Conservation (phyloP, 2,888 invertebrate species). For the Parochlus steinenii region DNA sequence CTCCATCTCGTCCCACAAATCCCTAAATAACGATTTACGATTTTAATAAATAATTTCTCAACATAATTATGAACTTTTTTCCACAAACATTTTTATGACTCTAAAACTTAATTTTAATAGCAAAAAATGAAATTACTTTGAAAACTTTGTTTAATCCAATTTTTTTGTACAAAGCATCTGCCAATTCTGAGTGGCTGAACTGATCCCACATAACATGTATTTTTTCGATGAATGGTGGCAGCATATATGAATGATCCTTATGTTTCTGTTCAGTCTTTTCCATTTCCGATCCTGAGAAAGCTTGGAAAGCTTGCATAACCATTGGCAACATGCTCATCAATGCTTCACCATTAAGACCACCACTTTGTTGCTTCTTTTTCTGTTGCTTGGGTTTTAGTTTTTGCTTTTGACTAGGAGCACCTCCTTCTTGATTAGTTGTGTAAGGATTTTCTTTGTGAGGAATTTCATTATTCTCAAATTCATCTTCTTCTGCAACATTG, state of each 20-base stretch:
- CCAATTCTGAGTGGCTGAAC: constrained; percentile 61
- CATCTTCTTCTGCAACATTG: constrained; percentile 4
- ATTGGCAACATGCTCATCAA: constrained; percentile 44
- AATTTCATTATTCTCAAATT: constrained; percentile 9
- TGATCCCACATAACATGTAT: constrained; percentile 61
- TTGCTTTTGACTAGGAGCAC: background rate
- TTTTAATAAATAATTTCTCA: too few species aligned
- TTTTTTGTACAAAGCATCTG: constrained; percentile 53
- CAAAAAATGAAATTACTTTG: too few species aligned
- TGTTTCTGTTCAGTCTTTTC: constrained; percentile 42
- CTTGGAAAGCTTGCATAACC: constrained; percentile 45
- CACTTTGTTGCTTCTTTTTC: constrained; percentile 5
- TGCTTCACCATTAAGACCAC: constrained; percentile 18
- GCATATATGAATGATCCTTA: constrained; percentile 50
- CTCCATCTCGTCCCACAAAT: constrained; percentile 52
- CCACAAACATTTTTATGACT: too few species aligned
- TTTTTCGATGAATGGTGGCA: constrained; percentile 53
- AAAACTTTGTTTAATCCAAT: constrained; percentile 53
- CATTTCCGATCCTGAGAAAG: constrained; percentile 44
- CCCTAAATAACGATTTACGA: constrained; percentile 22
- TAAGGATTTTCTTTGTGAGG: constrained; percentile 1
- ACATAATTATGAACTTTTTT: too few species aligned
- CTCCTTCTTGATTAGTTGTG: background rate
- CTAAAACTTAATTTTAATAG: too few species aligned
- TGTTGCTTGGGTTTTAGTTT: constrained; percentile 12